Conservation (phyloP, 1,140 invertebrate genomes). For the Batillaria attramentaria region DNA sequence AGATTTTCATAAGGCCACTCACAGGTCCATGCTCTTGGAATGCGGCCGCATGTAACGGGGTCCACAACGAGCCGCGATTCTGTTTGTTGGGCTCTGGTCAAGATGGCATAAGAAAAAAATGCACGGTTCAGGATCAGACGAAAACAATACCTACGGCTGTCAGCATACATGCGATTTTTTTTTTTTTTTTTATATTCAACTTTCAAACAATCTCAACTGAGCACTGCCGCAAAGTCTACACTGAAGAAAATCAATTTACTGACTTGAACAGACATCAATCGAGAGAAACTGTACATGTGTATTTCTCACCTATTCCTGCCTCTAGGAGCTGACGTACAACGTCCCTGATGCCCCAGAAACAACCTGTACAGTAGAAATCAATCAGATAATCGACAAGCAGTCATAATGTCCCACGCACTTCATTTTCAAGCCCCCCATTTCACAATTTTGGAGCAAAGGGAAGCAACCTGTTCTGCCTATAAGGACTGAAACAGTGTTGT, state of each 20-base stretch:
- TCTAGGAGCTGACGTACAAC: slow-evolving; percentile 51
- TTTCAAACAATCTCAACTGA: background rate
- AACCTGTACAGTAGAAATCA: slow-evolving; percentile 47
- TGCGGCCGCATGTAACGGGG: slow-evolving; percentile 68
- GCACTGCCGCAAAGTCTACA: background rate
- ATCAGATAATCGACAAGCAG: background rate
- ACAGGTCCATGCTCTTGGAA: slow-evolving; percentile 70
- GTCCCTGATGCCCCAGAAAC: slow-evolving; percentile 65
- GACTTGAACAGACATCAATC: too few species aligned
- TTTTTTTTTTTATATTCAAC: background rate
- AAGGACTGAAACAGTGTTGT: background rate
- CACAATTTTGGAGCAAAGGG: too few species aligned
- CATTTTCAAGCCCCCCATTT: background rate
- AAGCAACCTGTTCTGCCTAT: background rate
- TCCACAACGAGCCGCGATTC: slow-evolving; percentile 66
- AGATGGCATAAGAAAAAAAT: slow-evolving; percentile 21
- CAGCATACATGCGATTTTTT: background rate
- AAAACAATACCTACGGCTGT: background rate
- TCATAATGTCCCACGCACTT: background rate
- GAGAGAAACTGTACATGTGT: background rate
- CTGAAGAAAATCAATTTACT: background rate
- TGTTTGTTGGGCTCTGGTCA: slow-evolving; percentile 61
- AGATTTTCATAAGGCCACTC: slow-evolving; percentile 35
- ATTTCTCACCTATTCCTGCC: slow-evolving; percentile 44
- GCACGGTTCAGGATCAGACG: too few species aligned